Conservation (phyloP, 2,797 vertebrate genomes). For the Phylloscopus collybita region DNA sequence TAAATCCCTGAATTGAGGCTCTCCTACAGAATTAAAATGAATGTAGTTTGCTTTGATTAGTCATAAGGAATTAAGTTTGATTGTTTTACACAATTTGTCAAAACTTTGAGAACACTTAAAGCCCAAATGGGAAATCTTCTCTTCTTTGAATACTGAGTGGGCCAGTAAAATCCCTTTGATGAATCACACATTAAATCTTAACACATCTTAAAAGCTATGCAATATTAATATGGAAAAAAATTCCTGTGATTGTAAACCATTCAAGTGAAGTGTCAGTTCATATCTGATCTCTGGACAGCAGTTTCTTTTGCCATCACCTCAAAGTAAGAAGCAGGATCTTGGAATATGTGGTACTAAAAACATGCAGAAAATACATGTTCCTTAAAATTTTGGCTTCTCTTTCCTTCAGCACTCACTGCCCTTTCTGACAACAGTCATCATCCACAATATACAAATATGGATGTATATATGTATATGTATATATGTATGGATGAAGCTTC, state of each 20-base stretch:
- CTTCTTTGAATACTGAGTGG: not conserved
- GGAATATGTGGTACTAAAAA: not conserved
- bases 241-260: not conserved
- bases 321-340: not conserved
- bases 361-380: not conserved
- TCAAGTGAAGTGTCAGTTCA: not conserved
- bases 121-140: not conserved
- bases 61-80: not conserved
- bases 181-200: not conserved
- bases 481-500: not conserved
- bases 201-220: not conserved
- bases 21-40: not conserved
- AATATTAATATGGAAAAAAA: not conserved
- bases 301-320: not conserved
- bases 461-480: no score
- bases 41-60: slow-evolving; percentile 1
- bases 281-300: not conserved
- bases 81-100: not conserved
- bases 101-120: not conserved
- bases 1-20: not conserved
- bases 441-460: not conserved
- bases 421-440: not conserved
- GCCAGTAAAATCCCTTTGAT: not conserved
- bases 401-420: not conserved
- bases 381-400: not conserved